Conservation (phyloP, 2,888 invertebrate species). For the Sphecodes monilicornis region DNA sequence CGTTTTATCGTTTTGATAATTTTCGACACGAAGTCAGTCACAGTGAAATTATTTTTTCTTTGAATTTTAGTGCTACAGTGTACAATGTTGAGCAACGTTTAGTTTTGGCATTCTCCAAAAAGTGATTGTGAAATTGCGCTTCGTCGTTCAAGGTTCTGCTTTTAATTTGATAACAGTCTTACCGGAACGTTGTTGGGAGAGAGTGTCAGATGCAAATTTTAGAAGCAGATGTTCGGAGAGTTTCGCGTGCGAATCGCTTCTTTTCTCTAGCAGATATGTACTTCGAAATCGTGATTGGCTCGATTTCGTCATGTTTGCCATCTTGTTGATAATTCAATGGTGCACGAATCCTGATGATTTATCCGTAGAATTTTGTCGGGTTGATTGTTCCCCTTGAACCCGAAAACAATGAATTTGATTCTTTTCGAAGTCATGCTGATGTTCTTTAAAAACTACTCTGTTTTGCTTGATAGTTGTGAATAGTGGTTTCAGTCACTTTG, state of each 20-base stretch:
- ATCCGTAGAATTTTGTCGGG: background rate
- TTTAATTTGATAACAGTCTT: background rate
- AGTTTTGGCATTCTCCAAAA: background rate
- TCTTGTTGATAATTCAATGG: constrained; percentile 13
- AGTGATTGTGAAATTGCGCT: background rate
- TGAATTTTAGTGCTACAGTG: background rate
- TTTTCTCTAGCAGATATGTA: background rate
- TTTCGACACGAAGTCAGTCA: background rate
- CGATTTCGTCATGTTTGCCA: background rate
- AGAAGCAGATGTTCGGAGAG: background rate
- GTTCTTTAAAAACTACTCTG: background rate
- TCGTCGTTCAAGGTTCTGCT: background rate
- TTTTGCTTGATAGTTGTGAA: background rate
- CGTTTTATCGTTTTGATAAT: background rate
- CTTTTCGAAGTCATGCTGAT: background rate
- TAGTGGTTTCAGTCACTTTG: background rate
- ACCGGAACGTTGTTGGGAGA: background rate
- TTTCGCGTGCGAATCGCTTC: constrained; percentile 62
- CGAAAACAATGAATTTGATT: background rate
- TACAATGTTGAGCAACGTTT: background rate
- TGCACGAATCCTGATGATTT: background rate
- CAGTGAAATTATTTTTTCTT: background rate
- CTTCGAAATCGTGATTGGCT: constrained; percentile 12
- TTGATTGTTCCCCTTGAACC: background rate
- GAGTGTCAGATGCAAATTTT: background rate